These are phyloP conservation scores for Ormyrus rosae DNA, from an alignment of 2,888 invertebrate genomes.

Conservation along the genomic window DNA sequence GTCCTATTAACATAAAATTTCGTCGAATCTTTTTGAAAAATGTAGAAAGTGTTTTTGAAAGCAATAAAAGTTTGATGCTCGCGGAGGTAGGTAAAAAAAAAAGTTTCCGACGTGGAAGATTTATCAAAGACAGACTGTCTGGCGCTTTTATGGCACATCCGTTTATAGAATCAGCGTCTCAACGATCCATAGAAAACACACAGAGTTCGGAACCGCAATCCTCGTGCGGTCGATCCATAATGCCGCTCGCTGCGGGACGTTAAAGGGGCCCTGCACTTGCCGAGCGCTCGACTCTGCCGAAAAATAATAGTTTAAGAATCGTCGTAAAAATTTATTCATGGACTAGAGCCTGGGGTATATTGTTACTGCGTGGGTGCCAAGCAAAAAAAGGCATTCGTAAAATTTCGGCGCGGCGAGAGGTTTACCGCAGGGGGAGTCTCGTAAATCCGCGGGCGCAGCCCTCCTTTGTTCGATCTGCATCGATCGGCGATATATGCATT, in stretches of 20 bases:
- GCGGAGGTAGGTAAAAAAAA: too few species aligned
- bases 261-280: conserved; percentile 1
- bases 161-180: conserved; percentile 19
- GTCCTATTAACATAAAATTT: too few species aligned
- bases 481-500: not conserved
- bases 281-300: not conserved
- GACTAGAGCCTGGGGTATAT: conserved; percentile 27
- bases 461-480: conserved; percentile 24
- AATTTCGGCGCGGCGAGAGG: conserved; percentile 41
- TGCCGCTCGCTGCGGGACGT: not conserved
- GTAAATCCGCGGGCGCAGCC: conserved; percentile 36
- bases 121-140: not conserved
- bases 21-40: too few species aligned
- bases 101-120: too few species aligned
- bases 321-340: conserved; percentile 62
- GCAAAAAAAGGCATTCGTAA: conserved; percentile 17
- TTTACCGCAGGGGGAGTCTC: conserved; percentile 55
- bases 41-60: too few species aligned
- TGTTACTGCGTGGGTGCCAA: not conserved
- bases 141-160: not conserved
- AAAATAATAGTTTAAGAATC: conserved; percentile 54
- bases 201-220: conserved; percentile 26
- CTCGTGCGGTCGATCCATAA: conserved; percentile 4
- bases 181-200: conserved; percentile 44
- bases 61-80: too few species aligned